phyloP scores from a whole-genome alignment of 2,888 invertebrate genomes.

The Napeogenes sylphis region DNA sequence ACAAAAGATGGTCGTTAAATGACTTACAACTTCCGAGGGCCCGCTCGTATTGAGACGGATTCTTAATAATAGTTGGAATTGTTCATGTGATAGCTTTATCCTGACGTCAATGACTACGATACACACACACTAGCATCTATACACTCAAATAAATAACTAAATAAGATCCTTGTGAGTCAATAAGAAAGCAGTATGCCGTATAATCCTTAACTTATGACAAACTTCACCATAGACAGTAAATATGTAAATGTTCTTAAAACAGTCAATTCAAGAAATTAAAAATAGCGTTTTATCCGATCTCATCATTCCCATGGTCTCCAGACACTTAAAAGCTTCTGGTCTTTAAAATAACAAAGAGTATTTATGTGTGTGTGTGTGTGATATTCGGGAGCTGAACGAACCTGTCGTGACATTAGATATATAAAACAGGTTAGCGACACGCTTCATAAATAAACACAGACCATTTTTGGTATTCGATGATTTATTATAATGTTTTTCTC shows the following conservation, averaged over 20 bases:
- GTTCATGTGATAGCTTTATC: constrained; percentile 29
- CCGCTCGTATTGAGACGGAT: constrained; percentile 25
- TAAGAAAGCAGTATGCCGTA: too few species aligned
- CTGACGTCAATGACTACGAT: constrained; percentile 11
- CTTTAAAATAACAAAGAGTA: constrained; percentile 4
- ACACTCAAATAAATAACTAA: background rate
- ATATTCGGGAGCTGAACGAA: constrained; percentile 4
- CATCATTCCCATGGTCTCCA: background rate
- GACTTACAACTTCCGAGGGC: constrained; percentile 46
- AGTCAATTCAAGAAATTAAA: too few species aligned
- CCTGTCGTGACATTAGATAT: background rate
- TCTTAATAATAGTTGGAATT: constrained; percentile 24
- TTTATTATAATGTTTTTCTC: background rate
- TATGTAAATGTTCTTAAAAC: too few species aligned
- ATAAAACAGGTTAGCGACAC: background rate
- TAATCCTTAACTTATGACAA: too few species aligned
- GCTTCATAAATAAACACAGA: constrained; percentile 1
- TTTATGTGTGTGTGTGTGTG: background rate
- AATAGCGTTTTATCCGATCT: too few species aligned
- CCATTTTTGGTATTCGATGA: background rate
- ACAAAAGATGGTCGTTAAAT: constrained; percentile 36
- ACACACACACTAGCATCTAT: background rate
- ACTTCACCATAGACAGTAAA: too few species aligned
- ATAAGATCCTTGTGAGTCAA: too few species aligned
- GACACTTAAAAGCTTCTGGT: constrained; percentile 3